Base-by-base conservation (phyloP, 2,797 vertebrate species). In the Selene dorsalis region DNA sequence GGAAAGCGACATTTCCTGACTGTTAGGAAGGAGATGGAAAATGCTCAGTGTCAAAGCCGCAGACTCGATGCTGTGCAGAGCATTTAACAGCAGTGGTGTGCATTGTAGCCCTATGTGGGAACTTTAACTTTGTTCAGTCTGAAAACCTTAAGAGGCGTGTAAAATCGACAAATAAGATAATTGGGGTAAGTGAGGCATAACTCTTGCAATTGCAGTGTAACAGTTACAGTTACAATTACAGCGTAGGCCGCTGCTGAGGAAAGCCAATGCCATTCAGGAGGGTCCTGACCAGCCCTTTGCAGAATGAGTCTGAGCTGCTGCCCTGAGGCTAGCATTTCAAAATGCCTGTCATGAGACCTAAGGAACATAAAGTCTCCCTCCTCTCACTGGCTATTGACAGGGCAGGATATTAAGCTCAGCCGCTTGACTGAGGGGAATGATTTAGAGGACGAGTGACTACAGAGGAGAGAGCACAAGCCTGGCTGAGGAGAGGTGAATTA, bases 321-420 rank as follows among this genome's bases (percentile, higher is more conserved):
- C 84, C 87, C 79, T 85, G 74, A 41, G 83, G 85, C 78, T 20
- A 30, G 75, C 69, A 70, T 89, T 89, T 90, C 66, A 82, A 45
- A 80, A 79, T 59, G 75, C n/a, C 86, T 85, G 82, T 88, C 88
- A 86, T 79, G 86, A 92, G 86, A 91, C 79, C 55, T 6, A 60
- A 73, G 69, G 62, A 78, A 85, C 83, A 87, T 72, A 85, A 86
- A 87, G 82, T 69, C 75, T 73, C 69, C 68, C 62, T 85, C 59
- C 73, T 77, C 72, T 81, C 76, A 60, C 69, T 48, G 59, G 68
- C 79, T 80, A 86, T 87, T 82, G 87, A 89, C 88, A 88, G 67
- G 73, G 48, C 75, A 69, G 78, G 83, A 84, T 89, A 86, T 90
- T 78, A 87, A 79, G 79, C 75, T 72, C 58, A 74, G 35, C 57